Conservation (phyloP, 2,797 vertebrate genomes). For the Choloepus didactylus region DNA sequence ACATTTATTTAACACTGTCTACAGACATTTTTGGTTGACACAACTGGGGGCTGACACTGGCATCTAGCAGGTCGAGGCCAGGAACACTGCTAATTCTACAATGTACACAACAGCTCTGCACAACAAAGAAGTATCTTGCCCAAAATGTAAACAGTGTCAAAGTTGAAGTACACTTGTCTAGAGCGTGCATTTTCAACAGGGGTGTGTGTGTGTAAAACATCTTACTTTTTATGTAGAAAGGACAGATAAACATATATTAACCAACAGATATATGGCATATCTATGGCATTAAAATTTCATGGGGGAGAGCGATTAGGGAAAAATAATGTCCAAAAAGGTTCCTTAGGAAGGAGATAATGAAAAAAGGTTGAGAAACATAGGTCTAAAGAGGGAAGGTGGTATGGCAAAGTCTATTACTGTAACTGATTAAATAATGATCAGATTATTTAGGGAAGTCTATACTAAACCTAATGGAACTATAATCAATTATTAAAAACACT, state of each 20-base stretch:
- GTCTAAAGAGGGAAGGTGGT: neutral
- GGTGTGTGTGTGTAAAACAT: neutral
- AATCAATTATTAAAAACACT: constrained; percentile 8
- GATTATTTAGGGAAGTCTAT: neutral
- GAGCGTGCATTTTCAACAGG: neutral
- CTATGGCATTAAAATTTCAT: neutral
- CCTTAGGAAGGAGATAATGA: neutral
- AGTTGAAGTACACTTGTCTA: neutral
- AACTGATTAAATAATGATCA: neutral
- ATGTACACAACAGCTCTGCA: neutral
- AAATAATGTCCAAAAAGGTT: neutral
- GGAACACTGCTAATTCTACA: neutral
- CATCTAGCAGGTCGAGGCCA: no score
- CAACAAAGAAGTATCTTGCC: neutral
- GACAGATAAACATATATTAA: neutral
- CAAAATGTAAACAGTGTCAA: neutral
- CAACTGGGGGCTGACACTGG: no score
- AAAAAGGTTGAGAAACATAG: neutral
- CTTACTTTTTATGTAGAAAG: neutral
- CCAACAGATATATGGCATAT: neutral
- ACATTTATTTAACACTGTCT: neutral
- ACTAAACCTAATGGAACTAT: neutral
- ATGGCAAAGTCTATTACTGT: neutral
- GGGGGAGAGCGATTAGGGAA: neutral
- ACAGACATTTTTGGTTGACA: neutral